Conservation (phyloP, 2,888 invertebrate genomes). For the Scaptodrosophila latifasciaeformis region DNA sequence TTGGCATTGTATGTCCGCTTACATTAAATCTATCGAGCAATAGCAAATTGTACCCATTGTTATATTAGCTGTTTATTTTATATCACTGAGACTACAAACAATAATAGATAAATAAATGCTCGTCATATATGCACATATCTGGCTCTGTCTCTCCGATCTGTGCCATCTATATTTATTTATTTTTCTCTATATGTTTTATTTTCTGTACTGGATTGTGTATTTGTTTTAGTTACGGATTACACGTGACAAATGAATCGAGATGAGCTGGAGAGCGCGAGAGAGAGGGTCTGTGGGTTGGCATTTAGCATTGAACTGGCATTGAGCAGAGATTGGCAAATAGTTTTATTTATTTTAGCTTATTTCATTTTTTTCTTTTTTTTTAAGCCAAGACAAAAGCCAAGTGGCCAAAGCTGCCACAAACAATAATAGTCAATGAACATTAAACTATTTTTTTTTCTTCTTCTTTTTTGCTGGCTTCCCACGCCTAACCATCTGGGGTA, state of each 20-base stretch:
- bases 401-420: conserved; percentile 11
- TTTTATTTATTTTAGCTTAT: too few species aligned
- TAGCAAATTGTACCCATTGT: conserved; percentile 63
- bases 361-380: too few species aligned
- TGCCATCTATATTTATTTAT: neutral
- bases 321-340: conserved; percentile 37
- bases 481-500: conserved; percentile 37
- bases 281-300: conserved; percentile 38
- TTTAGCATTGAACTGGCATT: conserved; percentile 49
- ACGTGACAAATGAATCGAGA: conserved; percentile 21
- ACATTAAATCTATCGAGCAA: conserved; percentile 41
- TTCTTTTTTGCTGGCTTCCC: conserved; percentile 40
- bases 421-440: conserved; percentile 11
- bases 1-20: conserved; percentile 54
- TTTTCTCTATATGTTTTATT: neutral
- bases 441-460: too few species aligned
- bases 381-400: neutral
- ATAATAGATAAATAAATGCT: conserved; percentile 12
- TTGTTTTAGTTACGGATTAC: conserved; percentile 5
- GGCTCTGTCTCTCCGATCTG: too few species aligned
- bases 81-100: conserved; percentile 54
- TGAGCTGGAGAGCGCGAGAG: neutral
- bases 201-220: neutral
- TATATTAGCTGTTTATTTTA: conserved; percentile 56
- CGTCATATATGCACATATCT: neutral